Percentiles rank a stretch among this genome's conserved stretches.
Conservation (phyloP, 2,113 vertebrate genomes). For the Candoia aspera region DNA sequence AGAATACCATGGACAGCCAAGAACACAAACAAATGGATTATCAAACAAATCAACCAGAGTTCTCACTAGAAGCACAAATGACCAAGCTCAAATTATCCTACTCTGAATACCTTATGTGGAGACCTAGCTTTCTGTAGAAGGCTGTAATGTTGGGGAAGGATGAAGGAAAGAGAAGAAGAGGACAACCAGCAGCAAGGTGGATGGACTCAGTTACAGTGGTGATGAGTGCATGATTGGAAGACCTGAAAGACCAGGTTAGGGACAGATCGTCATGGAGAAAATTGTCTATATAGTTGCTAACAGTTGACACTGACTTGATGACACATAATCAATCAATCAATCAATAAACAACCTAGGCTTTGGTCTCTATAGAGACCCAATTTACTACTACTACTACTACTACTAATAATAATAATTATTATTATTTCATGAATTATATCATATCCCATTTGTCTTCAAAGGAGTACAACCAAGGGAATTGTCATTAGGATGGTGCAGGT, state of each 20-base stretch:
- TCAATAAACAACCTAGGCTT: too few species aligned
- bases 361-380: too few species aligned
- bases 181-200: not conserved
- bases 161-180: not conserved
- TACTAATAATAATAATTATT: too few species aligned
- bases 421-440: not conserved
- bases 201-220: not conserved
- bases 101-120: not conserved
- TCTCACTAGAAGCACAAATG: not conserved
- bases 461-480: not conserved
- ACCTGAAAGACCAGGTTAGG: not conserved
- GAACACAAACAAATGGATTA: too few species aligned
- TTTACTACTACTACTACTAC: too few species aligned
- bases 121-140: not conserved
- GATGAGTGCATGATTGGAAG: not conserved
- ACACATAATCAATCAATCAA: not conserved
- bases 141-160: not conserved
- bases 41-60: not conserved
- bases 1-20: too few species aligned
- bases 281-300: not conserved
- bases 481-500: not conserved
- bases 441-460: not conserved
- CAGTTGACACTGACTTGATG: not conserved
- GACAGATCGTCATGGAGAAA: not conserved
- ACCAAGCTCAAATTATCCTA: not conserved